These are phyloP conservation scores for Eupsilia transversa DNA, from an alignment of 2,888 invertebrate genomes.

Conservation along the genomic window DNA sequence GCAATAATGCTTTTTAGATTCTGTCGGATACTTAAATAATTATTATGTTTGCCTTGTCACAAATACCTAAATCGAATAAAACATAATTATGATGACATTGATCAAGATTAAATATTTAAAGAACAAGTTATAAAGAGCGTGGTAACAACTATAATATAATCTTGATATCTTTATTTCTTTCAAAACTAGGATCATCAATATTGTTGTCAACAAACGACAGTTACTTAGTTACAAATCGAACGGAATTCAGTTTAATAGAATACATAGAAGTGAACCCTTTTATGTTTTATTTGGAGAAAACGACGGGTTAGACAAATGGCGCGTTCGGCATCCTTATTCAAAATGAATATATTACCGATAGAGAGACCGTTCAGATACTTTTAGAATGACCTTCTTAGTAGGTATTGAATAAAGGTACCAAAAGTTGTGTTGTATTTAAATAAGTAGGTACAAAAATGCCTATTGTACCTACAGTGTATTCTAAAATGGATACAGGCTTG, in stretches of 20 bases:
- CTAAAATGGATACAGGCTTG: neutral
- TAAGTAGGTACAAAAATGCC: neutral
- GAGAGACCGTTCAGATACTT: constrained; percentile 28
- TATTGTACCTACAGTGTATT: neutral
- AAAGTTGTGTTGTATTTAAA: neutral
- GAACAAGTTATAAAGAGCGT: neutral
- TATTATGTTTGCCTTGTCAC: neutral
- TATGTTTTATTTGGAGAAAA: constrained; percentile 47
- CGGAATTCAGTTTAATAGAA: constrained; percentile 47
- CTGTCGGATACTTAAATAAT: neutral
- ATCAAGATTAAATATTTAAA: neutral
- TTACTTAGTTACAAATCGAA: constrained; percentile 51
- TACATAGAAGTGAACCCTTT: constrained; percentile 57
- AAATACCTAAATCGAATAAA: neutral
- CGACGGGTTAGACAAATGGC: constrained; percentile 55
- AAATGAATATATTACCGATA: constrained; percentile 41
- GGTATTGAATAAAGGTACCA: neutral
- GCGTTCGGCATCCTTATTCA: constrained; percentile 33
- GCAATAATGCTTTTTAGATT: neutral
- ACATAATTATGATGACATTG: neutral
- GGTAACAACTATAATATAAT: neutral
- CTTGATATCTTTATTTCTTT: constrained; percentile 2
- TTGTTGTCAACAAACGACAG: constrained; percentile 28
- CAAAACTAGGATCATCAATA: constrained; percentile 41
- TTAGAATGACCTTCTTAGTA: constrained; percentile 10